Percentiles rank a stretch among this genome's conserved stretches.
These are phyloP conservation scores for Falco biarmicus DNA, from an alignment of 2,797 vertebrate species.

Conservation along the genomic window DNA sequence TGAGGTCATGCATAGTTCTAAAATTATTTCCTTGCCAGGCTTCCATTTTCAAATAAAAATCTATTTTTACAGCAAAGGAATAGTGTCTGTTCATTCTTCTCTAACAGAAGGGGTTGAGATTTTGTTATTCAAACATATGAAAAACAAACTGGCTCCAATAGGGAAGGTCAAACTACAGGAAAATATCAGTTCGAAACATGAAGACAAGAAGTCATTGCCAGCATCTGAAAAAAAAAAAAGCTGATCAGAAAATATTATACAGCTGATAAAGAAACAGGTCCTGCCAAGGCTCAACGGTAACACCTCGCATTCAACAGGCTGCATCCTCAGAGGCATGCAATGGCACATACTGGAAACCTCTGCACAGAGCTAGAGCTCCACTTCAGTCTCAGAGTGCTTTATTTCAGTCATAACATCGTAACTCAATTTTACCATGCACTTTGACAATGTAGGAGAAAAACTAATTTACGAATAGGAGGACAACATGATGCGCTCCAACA, in stretches of 20 bases:
- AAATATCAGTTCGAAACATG: background rate
- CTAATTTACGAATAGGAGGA: slow-evolving; percentile 12
- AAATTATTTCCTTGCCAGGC: background rate
- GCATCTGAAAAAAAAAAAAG: background rate
- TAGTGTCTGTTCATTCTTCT: background rate
- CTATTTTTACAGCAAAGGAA: background rate
- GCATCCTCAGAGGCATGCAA: background rate
- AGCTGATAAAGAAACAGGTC: background rate
- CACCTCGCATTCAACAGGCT: background rate
- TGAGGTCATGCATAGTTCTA: background rate
- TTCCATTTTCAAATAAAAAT: slow-evolving; percentile 35
- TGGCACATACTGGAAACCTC: background rate
- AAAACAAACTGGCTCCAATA: background rate
- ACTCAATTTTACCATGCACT: slow-evolving; percentile 18
- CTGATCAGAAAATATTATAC: background rate
- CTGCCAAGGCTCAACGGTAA: background rate
- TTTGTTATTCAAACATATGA: background rate
- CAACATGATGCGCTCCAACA: background rate
- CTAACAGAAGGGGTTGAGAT: background rate
- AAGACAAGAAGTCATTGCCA: background rate
- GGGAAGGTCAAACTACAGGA: background rate
- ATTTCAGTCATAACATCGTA: background rate
- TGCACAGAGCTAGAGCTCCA: background rate
- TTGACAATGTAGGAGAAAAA: background rate
- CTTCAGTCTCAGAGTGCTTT: background rate